These are phyloP conservation scores for Myrmecobius fasciatus DNA, from an alignment of 2,113 vertebrate species.

Conservation along the genomic window DNA sequence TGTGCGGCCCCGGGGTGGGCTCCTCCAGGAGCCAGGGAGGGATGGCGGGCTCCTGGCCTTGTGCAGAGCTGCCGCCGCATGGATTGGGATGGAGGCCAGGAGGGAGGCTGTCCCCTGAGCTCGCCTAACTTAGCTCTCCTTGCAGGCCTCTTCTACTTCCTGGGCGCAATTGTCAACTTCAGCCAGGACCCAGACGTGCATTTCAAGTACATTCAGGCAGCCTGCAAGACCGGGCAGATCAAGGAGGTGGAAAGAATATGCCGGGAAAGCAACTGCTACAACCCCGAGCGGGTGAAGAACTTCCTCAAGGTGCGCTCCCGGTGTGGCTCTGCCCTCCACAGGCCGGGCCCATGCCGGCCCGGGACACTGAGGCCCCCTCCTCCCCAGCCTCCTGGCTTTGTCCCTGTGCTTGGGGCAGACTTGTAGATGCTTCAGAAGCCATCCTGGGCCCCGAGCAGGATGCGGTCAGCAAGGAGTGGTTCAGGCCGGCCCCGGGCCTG, in stretches of 20 bases:
- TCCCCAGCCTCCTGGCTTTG: no score
- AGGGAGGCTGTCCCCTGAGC: neutral
- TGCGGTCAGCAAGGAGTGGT: no score
- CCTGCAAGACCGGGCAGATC: constrained; percentile 96
- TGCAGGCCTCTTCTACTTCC: constrained; percentile 94
- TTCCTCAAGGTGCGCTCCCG: constrained; percentile 90
- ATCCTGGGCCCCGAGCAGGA: no score
- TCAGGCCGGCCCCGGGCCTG: no score
- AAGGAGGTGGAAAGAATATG: constrained; percentile 97
- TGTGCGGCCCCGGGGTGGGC: neutral
- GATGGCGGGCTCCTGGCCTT: neutral
- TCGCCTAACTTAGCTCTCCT: constrained; percentile 16
- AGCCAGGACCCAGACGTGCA: constrained; percentile 96
- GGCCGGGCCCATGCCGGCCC: neutral
- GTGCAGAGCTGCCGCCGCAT: neutral
- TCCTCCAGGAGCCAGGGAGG: no score
- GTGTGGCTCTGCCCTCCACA: neutral
- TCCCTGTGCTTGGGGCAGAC: no score
- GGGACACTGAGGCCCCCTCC: no score
- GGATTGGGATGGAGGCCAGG: neutral
- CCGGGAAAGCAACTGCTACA: constrained; percentile 94
- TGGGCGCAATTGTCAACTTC: constrained; percentile 97
- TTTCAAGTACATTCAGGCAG: constrained; percentile 96
- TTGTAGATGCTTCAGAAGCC: no score
- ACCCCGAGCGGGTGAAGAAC: constrained; percentile 94